These are phyloP conservation scores for Salvelinus fontinalis DNA, from an alignment of 2,113 vertebrate species.

Conservation along the genomic window DNA sequence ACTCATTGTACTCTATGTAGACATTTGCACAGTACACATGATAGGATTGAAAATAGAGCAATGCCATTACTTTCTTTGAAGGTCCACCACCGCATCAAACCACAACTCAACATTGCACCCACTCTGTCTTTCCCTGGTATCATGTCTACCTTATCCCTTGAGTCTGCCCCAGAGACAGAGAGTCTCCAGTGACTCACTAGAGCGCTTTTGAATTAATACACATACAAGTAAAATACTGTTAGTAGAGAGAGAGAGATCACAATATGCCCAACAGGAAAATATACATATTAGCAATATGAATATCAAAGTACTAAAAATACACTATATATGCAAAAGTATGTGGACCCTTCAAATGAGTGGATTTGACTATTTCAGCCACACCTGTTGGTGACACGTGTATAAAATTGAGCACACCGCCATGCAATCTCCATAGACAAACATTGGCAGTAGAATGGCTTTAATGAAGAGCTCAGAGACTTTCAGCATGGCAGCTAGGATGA, in stretches of 20 bases:
- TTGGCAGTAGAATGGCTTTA: too few species aligned
- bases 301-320: too few species aligned
- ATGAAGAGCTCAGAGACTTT: too few species aligned
- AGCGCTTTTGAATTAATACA: slow-evolving; percentile 49
- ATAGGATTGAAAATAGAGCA: neutral
- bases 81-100: neutral
- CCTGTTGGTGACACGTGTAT: too few species aligned
- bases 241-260: slow-evolving; percentile 41
- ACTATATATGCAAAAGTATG: too few species aligned
- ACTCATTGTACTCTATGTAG: neutral
- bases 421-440: too few species aligned
- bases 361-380: too few species aligned
- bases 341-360: too few species aligned
- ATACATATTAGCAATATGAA: too few species aligned
- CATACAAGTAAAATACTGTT: slow-evolving; percentile 39
- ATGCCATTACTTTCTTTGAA: neutral
- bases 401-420: too few species aligned
- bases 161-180: neutral
- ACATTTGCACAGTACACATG: neutral
- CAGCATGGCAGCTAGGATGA: too few species aligned
- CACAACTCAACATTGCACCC: neutral
- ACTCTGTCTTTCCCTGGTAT: neutral
- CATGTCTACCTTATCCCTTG: neutral
- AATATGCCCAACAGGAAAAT: too few species aligned
- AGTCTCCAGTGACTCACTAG: slow-evolving; percentile 22